Evolutionary conservation across 35 echinoderm and acorn worm species (phyloP).

Genomic region (Strongylocentrotus purpuratus): DNA sequence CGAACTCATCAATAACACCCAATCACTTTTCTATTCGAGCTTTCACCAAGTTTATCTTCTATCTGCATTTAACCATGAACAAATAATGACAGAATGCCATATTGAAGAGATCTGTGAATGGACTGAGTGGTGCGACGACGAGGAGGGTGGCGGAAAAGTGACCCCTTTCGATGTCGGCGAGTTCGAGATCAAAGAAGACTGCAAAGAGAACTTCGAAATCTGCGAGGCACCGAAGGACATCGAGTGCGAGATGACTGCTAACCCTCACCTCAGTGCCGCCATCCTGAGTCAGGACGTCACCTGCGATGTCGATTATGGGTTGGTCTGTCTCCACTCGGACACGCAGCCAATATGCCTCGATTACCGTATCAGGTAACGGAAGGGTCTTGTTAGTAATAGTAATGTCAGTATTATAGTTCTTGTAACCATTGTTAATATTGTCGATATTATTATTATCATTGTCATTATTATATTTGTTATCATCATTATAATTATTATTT

Average conservation of each 20-base stretch:
- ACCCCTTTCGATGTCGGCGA: constrained; percentile 48
- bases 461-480: too few species aligned
- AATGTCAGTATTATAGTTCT: too few species aligned
- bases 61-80: too few species aligned
- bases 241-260: constrained; percentile 35
- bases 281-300: constrained; percentile 28
- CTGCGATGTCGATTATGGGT: constrained; percentile 34
- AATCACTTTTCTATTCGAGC: too few species aligned
- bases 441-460: not conserved
- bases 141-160: constrained; percentile 34
- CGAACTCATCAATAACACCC: too few species aligned
- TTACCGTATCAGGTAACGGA: constrained; percentile 42
- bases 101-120: constrained; percentile 43
- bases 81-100: not conserved
- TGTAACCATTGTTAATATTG: not conserved
- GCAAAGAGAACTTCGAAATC: constrained; percentile 37
- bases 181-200: constrained; percentile 53
- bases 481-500: too few species aligned
- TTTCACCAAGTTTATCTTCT: too few species aligned
- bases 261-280: not conserved
- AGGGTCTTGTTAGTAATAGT: not conserved
- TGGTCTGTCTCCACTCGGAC: constrained; percentile 54
- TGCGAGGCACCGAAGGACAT: constrained; percentile 37
- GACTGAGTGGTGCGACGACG: constrained; percentile 49
- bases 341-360: constrained; percentile 51